These are phyloP conservation scores for Odontothrips loti DNA, from an alignment of 2,888 invertebrate species.

Conservation along the genomic window DNA sequence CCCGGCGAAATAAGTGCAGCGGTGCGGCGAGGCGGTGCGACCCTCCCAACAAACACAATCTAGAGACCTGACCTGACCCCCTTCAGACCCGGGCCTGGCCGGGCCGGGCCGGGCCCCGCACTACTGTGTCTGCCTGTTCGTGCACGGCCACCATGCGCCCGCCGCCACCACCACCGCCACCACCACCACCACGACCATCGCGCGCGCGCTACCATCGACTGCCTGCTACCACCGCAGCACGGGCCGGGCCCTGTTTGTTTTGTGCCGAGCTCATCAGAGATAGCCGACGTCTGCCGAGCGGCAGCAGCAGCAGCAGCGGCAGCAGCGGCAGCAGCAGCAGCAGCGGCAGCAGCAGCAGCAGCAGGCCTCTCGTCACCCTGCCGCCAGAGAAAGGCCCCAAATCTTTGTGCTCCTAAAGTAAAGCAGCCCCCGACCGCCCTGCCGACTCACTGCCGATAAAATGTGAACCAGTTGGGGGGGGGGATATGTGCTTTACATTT, in stretches of 20 bases:
- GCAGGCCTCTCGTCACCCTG: no score
- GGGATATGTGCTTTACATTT: no score
- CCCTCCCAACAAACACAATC: conserved; percentile 17
- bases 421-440: not conserved
- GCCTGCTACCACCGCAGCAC: not conserved
- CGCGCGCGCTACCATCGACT: not conserved
- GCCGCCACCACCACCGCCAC: no score
- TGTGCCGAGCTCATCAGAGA: conserved; percentile 21
- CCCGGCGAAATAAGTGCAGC: conserved; percentile 13
- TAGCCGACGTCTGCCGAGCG: not conserved
- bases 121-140: no score
- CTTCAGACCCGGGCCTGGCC: not conserved
- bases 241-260: not conserved
- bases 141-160: no score
- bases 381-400: no score
- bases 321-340: no score
- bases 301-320: not conserved
- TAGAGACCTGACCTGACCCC: not conserved
- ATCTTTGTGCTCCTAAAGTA: no score
- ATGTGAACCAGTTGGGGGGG: no score
- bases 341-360: no score
- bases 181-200: not conserved
- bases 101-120: not conserved
- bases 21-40: not conserved
- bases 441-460: not conserved